Base-by-base conservation (phyloP, 92 coral and sea anemone genomes). In the Muricea muricata region DNA sequence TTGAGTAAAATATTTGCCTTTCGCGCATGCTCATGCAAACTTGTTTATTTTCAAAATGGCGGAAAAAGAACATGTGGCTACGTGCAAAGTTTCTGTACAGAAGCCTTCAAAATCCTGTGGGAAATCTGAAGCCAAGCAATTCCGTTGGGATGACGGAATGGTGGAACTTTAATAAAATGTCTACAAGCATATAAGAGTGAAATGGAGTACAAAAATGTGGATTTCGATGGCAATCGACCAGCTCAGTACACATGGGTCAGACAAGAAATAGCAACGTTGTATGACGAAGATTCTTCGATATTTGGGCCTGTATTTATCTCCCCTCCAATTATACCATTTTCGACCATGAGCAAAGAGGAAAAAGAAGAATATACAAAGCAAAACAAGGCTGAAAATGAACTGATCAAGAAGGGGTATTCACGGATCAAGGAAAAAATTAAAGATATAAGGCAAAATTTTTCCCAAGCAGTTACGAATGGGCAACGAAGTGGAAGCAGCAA, bases 231-330 rank as follows among this genome's bases (percentile, higher is more conserved):
- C 73, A 41, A 26, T 17, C 45, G 39, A 17, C 73, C 73, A 2
- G 35, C 73, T 65, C 73, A 65, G 21, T 65, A 65, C 29, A 25
- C 73, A 17, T 65, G 73, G 73, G 6, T 65, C 29, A 65, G 73
- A 65, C 40, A 65, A 31, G 73, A 65, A 31, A 25, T 65, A 41
- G 73, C 39, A 26, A 26, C 28, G 29, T 25, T 65, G 21, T 35
- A 26, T 65, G 18, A 65, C 13, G 73, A 65, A 26, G 73, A 65
- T 30, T 1, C 73, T 14, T 65, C 73, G n/a, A 14, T 65, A 65
- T 65, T 65, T 65, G 73, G 73, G 7, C 73, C 73, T 30, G 45
- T 26, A 17, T 30, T 26, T 25, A 5, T 34, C 20, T 17, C 73
- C 20, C 73, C 73, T 65, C 73, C 37, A 30, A 65, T 3, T 25